Evolutionary conservation across 2,797 vertebrate species (phyloP).

Genomic region (Mycteria americana): DNA sequence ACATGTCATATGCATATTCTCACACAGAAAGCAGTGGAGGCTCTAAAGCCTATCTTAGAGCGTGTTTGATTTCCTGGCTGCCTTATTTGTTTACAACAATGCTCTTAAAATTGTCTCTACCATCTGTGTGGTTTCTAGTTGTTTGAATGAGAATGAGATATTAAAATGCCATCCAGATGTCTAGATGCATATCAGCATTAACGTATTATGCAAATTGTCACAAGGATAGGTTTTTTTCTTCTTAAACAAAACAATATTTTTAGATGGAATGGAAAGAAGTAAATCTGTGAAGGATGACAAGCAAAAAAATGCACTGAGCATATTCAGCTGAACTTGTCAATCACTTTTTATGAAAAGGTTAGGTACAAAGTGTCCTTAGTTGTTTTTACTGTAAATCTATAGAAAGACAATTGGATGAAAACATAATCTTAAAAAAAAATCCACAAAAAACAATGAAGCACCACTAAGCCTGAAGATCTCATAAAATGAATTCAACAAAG

Average conservation of each 20-base stretch:
- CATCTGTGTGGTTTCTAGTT: conserved; percentile 80
- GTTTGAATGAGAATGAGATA: conserved; percentile 80
- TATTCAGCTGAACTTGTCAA: conserved; percentile 52
- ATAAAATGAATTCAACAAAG: not conserved
- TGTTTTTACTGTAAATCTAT: conserved; percentile 10
- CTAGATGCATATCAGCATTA: conserved; percentile 73
- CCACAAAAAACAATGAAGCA: not conserved
- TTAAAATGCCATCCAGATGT: conserved; percentile 84
- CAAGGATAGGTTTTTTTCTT: conserved; percentile 22
- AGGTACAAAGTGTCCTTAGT: not conserved
- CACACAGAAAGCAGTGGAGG: conserved; percentile 12
- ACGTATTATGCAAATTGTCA: conserved; percentile 78
- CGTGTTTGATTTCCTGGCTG: conserved; percentile 77
- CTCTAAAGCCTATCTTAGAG: conserved; percentile 32
- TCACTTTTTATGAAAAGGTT: conserved; percentile 25
- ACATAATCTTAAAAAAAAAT: not conserved
- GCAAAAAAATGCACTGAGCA: not conserved
- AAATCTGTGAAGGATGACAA: conserved; percentile 59
- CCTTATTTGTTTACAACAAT: conserved; percentile 81
- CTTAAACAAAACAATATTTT: conserved; percentile 74
- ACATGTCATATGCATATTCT: conserved; percentile 17
- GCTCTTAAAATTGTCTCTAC: conserved; percentile 77
- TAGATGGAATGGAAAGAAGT: conserved; percentile 62
- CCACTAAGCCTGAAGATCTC: not conserved
- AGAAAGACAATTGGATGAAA: conserved; percentile 29